Evolutionary conservation across 2,797 vertebrate species (phyloP), one percentile per base, ranked within the genome.

Genomic region (Salmo trutta): DNA sequence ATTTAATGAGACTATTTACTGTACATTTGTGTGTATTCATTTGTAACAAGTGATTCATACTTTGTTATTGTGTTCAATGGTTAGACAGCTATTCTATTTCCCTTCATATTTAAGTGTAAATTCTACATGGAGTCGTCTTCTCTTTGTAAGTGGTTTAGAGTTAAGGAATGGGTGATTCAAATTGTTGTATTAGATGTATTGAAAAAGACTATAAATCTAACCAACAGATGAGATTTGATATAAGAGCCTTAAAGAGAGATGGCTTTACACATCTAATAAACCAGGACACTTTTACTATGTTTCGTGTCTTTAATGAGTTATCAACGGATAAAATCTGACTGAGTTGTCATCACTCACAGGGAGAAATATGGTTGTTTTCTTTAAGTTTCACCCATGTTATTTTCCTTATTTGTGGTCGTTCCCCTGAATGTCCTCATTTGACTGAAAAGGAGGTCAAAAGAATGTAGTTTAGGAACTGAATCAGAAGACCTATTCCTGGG

Each of bases 1-100:
- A 85, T 75, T 78, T 83, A 80, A 86, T 72, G 86, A 85, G 31
- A 86, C 79, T 41, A 66, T 65, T 76, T 65, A 75, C 59, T 79
- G 53, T 53, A 74, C 36, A 56, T 64, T 27, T 72, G 31, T 73
- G 14, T 81, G 21, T 70, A 64, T 36, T 70, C 59, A 75, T 70
- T n/a, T 33, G 69, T 65, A 41, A 72, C 75, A 76, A 81, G 78
- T 85, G 80, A 86, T 82, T 81, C 88, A 82, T 79, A 80, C 71
- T 88, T 83, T 87, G 82, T 52, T 12, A 24, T 87, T 87, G 71
- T 73, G 51, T 19, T 73, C 87, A 86, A 77, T 90, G 89, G 88
- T 89, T 89, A 89, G 87, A 87, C 52, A 70, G 53, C 71, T 33
- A 71, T 64, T 66, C 66, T 75, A 70, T 75, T 66, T 73, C 56